Evolutionary conservation across 2,888 invertebrate genomes (phyloP).

Genomic region (Dicyrtomina minuta): DNA sequence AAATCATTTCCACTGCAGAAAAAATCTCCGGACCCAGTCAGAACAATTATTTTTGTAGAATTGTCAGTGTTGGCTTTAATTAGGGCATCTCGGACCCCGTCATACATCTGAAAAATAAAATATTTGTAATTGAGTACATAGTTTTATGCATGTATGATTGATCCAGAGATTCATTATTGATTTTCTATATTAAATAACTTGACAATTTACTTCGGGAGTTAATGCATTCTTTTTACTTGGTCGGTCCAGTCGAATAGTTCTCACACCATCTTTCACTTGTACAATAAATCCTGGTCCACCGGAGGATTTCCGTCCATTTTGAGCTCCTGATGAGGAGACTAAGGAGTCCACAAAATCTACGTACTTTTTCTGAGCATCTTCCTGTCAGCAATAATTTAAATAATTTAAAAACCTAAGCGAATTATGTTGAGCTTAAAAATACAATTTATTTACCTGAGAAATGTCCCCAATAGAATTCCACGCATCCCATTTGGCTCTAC

Average conservation of each 20-base stretch:
- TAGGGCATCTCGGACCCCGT: conserved; percentile 21
- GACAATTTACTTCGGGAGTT: conserved; percentile 55
- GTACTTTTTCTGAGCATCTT: conserved; percentile 61
- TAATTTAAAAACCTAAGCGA: too few relatives aligned
- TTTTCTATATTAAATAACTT: too few relatives aligned
- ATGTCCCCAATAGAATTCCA: conserved; percentile 60
- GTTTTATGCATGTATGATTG: too few relatives aligned
- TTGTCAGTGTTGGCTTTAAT: conserved; percentile 32
- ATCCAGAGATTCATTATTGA: too few relatives aligned
- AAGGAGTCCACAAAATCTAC: conserved; percentile 58
- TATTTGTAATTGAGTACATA: too few relatives aligned
- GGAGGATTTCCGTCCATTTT: conserved; percentile 37
- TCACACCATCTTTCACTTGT: conserved; percentile 60
- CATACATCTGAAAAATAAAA: conserved; percentile 26
- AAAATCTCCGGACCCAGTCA: conserved; percentile 32
- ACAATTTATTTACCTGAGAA: conserved; percentile 56
- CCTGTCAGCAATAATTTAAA: too few relatives aligned
- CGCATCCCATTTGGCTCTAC: conserved; percentile 63
- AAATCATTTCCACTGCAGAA: conserved; percentile 34
- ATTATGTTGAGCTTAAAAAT: too few relatives aligned
- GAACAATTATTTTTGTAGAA: conserved; percentile 30
- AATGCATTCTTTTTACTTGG: conserved; percentile 80
- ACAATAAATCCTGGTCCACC: conserved; percentile 47
- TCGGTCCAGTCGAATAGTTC: conserved; percentile 61
- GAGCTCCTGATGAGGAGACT: conserved; percentile 27